Conservation (phyloP, 2,888 invertebrate genomes). For the Drosophila leonis region DNA sequence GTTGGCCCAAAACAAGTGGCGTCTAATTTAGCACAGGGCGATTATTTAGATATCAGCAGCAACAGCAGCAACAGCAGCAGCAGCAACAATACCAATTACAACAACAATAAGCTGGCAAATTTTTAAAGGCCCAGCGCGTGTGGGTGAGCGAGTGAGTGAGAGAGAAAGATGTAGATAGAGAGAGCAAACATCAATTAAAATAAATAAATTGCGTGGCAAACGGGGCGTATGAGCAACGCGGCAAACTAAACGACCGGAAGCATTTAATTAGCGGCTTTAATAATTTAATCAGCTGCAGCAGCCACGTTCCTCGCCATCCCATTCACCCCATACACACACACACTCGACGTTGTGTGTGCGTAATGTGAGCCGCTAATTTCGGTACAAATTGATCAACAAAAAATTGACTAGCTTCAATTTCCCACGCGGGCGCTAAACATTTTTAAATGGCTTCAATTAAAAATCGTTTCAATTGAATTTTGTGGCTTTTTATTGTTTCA, state of each 20-base stretch:
- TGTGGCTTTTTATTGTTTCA: conserved; percentile 22
- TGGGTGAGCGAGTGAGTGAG: not conserved
- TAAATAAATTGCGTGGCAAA: conserved; percentile 77
- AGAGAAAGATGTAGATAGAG: not conserved
- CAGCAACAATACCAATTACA: conserved; percentile 54
- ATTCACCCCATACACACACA: not conserved
- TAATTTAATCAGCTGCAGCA: conserved; percentile 71
- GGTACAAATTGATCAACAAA: conserved; percentile 33
- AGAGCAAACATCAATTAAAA: conserved; percentile 71
- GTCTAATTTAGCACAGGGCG: conserved; percentile 72
- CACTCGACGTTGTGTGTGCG: conserved; percentile 12
- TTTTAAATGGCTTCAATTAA: conserved; percentile 54
- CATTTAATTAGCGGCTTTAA: conserved; percentile 79
- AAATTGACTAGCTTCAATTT: conserved; percentile 49
- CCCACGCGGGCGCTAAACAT: conserved; percentile 61
- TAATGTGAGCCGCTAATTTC: conserved; percentile 43
- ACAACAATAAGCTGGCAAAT: conserved; percentile 45
- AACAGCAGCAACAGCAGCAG: conserved; percentile 1
- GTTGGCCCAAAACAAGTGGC: conserved; percentile 58
- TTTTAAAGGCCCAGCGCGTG: conserved; percentile 26
- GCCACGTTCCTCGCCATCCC: not conserved
- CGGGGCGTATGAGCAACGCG: conserved; percentile 66
- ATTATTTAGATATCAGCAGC: conserved; percentile 68
- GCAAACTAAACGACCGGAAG: conserved; percentile 77
- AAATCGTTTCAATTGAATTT: conserved; percentile 47